Evolutionary conservation across 2,113 vertebrate species (phyloP), one percentile per base, ranked within the genome.

Genomic region (Psephotus haematonotus): DNA sequence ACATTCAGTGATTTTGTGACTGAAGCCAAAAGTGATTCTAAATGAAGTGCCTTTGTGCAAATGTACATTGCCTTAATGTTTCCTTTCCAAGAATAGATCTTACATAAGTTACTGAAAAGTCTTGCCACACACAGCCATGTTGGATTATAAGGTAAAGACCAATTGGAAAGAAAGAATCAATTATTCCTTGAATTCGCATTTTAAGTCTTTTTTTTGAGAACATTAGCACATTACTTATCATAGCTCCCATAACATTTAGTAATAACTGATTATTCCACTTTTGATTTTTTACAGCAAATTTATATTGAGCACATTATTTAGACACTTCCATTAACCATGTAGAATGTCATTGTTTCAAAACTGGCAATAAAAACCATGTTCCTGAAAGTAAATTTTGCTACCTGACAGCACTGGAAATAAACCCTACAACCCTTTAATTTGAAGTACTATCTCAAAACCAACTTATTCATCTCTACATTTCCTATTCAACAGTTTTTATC

Each of bases 341-440:
- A 87, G 55, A 71, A 33, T 92, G 82, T 50, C 15, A 70, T 76
- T 85, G 46, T 80, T 96, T 95, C 63, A 83, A 91, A 95, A 87
- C 41, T 92, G 46, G 20, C 60, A 78, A 81, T 92, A 90, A 91
- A 92, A 88, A 33, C 0, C 19, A 41, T 87, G 19, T 71, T 83
- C 67, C 59, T 85, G 89, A 82, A 82, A 87, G 95, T 62, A 35
- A 64, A 16, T 59, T 93, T 92, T 86, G 37, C 41, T 92, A 76
- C 35, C 39, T 90, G 86, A 78, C 35, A 91, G 19, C 12, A 76
- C 22, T 69, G 22, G 44, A 92, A 93, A 92, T 55, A 69, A 75
- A 79, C 4, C 4, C 22, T 47, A 22, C 17, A 91, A 69, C 43
- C 22, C 31, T 67, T 81, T 93, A 67, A 55, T 72, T 84, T 69